Evolutionary conservation across 2,888 invertebrate genomes (phyloP).

Genomic region (Limnephilus marmoratus): DNA sequence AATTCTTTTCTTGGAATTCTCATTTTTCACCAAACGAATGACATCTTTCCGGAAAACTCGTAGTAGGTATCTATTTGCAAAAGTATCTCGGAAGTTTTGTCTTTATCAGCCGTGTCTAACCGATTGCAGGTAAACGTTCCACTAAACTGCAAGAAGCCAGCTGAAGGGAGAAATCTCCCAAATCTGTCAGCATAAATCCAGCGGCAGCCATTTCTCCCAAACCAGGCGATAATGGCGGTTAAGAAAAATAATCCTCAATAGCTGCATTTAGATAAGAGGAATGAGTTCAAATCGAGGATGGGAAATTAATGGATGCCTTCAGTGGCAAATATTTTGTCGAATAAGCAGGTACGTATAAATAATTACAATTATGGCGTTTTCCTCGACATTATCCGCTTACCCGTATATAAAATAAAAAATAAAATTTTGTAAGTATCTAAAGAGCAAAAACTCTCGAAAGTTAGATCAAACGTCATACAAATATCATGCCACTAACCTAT

Average conservation of each 20-base stretch:
- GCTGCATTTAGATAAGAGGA: constrained; percentile 65
- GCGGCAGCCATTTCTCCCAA: constrained; percentile 31
- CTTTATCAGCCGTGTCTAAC: constrained; percentile 2
- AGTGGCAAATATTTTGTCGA: neutral
- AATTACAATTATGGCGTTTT: no score
- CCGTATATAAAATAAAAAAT: no score
- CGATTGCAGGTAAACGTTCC: neutral
- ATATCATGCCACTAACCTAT: no score
- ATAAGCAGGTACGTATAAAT: no score
- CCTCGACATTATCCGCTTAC: no score
- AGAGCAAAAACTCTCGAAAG: no score
- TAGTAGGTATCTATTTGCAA: neutral
- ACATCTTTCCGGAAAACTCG: neutral
- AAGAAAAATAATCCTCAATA: constrained; percentile 65
- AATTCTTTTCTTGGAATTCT: neutral
- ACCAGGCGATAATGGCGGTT: constrained; percentile 55
- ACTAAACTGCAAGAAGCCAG: constrained; percentile 16
- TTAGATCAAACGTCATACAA: no score
- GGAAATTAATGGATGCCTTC: neutral
- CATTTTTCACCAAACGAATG: neutral
- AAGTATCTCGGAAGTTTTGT: neutral
- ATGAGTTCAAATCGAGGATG: constrained; percentile 6
- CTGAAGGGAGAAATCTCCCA: constrained; percentile 21
- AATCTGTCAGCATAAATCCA: constrained; percentile 57
- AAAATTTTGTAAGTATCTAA: no score